Evolutionary conservation across 2,797 vertebrate species (phyloP).

Genomic region (Poeciliopsis gracilis): DNA sequence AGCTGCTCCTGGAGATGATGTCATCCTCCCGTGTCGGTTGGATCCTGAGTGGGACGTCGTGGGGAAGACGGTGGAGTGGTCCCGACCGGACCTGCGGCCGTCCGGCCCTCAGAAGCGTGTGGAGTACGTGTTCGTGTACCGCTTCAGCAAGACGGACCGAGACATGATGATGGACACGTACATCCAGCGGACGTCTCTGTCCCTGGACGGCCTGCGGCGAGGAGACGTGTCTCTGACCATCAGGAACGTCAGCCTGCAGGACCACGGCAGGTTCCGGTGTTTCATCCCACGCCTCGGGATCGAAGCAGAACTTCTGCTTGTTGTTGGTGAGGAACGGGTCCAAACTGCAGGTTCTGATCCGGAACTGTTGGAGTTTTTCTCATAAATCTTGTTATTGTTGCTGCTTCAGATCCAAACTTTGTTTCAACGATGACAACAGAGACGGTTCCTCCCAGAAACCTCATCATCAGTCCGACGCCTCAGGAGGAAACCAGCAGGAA

Average conservation of each 20-base stretch:
- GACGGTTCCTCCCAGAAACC: rapidly evolving
- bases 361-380: not conserved
- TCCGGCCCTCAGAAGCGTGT: not conserved
- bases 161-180: slow-evolving; percentile 18
- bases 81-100: not conserved
- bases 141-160: not conserved
- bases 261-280: slow-evolving; percentile 34
- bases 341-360: not conserved
- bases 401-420: slow-evolving; percentile 16
- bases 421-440: rapidly evolving
- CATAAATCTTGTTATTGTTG: not conserved
- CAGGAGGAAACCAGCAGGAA: rapidly evolving
- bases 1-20: slow-evolving; percentile 1
- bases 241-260: not conserved
- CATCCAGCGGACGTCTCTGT: slow-evolving; percentile 28
- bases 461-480: not conserved
- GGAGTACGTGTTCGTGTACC: slow-evolving; percentile 1
- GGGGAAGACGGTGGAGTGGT: slow-evolving; percentile 8
- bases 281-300: slow-evolving; percentile 3
- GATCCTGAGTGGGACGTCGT: not conserved
- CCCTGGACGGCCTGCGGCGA: not conserved
- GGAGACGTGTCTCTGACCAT: slow-evolving; percentile 46
- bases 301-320: not conserved
- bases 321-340: slow-evolving; percentile 34
- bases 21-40: not conserved